Evolutionary conservation across 64 coral and sea anemone species (phyloP).

Genomic region (Pocillopora damicornis): DNA sequence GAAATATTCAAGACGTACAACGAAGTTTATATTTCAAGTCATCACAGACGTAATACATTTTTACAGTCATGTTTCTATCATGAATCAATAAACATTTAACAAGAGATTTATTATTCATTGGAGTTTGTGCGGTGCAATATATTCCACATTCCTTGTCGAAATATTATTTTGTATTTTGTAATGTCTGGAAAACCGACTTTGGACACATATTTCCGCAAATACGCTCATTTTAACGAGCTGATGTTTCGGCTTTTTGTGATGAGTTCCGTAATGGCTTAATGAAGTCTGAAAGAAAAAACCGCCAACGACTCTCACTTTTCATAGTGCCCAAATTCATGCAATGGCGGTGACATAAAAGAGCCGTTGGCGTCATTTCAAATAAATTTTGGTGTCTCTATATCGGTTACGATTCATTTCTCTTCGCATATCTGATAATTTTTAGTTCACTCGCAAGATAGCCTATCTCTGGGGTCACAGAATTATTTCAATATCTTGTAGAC

Average conservation of each 20-base stretch:
- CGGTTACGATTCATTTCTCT: too few species aligned
- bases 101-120: background rate
- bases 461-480: too few species aligned
- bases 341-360: background rate
- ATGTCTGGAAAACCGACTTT: background rate
- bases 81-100: background rate
- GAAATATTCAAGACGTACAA: background rate
- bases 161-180: slow-evolving; percentile 12
- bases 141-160: background rate
- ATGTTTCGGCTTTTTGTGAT: background rate
- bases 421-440: too few species aligned
- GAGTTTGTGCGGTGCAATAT: slow-evolving; percentile 7
- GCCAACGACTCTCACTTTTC: background rate
- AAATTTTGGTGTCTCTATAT: too few species aligned
- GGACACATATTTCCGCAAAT: slow-evolving; percentile 13
- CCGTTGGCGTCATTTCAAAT: background rate
- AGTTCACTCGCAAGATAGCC: too few species aligned
- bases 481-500: too few species aligned
- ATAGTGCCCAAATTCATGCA: background rate
- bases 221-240: background rate
- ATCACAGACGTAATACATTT: background rate
- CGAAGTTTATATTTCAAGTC: background rate
- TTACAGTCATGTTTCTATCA: background rate
- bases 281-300: background rate
- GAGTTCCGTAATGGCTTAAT: background rate